Base-by-base conservation (phyloP, 2,888 invertebrate genomes). In the Cryptocheilus praepositus region DNA sequence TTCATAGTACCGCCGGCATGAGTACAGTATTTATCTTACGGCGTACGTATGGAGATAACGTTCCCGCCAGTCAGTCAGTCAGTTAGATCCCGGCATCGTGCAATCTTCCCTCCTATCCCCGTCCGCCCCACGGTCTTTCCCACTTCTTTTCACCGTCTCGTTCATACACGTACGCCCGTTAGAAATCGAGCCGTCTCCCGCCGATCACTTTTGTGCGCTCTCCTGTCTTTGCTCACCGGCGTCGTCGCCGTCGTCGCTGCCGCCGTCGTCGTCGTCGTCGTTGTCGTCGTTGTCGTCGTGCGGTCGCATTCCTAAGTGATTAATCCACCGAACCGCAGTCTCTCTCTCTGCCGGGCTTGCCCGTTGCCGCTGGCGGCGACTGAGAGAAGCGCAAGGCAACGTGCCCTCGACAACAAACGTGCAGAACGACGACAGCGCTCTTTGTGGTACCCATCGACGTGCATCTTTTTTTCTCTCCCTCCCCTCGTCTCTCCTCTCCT, bases 231-330 rank as follows among this genome's bases (percentile, higher is more conserved):
- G 4, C 7, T 36, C 36, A 1, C 36, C 36, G 36, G 7, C 36
- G 13, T 36, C 36, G 3, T 36, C 13, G 36, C 11, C 28, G 3
- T 28, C 51, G 51, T 19, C 19, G 51, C 2, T 16, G 51, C 16
- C n/a, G n/a, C 16, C 51, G 51, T 51, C 51, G 25, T 49, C 28
- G 28, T 28, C 7, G 28, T 28, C 28, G 28, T 28, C 7, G 28
- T 28, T 7, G 28, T 28, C 28, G 28, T 28, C 7, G 28, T 28
- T 11, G 36, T 36, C 36, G 13, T 36, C 36, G 54, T 55, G 64
- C 61, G 64, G 55, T 79, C 64, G 68, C 74, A 79, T 80, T 75
- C 77, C 75, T 77, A 64, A 73, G 59, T 74, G 77, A 80, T 81
- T 77, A 77, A 81, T 81, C 75, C 70, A 58, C 46, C 21, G 67